Conservation (phyloP, 2,797 vertebrate species). For the Halcyon smyrnensis region DNA sequence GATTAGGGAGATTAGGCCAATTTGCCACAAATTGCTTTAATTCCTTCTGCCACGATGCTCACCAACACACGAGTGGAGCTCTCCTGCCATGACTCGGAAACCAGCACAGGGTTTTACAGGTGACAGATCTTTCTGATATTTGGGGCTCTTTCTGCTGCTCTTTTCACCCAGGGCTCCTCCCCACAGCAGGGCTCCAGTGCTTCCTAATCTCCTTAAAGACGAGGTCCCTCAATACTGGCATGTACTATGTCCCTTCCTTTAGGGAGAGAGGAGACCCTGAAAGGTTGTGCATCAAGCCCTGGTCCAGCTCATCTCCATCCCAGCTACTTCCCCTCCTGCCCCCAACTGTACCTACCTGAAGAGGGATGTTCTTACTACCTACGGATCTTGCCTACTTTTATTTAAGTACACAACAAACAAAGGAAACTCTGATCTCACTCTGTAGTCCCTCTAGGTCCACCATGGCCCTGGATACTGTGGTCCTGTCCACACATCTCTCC, state of each 20-base stretch:
- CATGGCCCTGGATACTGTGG: neutral
- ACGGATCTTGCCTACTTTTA: neutral
- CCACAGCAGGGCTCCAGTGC: neutral
- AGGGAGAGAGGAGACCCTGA: neutral
- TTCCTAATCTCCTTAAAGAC: neutral
- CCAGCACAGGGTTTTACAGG: neutral
- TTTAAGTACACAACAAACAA: neutral
- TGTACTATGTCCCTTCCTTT: neutral
- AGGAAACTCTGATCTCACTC: neutral
- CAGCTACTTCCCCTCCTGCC: neutral
- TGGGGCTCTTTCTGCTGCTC: neutral
- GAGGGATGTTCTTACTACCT: neutral
- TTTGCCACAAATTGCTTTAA: neutral
- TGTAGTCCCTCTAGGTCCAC: neutral
- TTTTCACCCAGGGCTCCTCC: neutral
- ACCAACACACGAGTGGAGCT: rapidly evolving
- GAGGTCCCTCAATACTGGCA: rapidly evolving
- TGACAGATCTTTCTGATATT: neutral
- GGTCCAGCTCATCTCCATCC: neutral
- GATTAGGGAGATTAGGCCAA: neutral
- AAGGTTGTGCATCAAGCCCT: neutral
- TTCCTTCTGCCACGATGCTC: rapidly evolving
- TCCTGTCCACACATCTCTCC: neutral
- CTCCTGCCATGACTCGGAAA: neutral
- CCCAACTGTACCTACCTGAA: neutral